A percentile compares a stretch with the other conserved stretches of the same genome.
Conservation (phyloP, 2,888 invertebrate species). For the Anodontia alba region DNA sequence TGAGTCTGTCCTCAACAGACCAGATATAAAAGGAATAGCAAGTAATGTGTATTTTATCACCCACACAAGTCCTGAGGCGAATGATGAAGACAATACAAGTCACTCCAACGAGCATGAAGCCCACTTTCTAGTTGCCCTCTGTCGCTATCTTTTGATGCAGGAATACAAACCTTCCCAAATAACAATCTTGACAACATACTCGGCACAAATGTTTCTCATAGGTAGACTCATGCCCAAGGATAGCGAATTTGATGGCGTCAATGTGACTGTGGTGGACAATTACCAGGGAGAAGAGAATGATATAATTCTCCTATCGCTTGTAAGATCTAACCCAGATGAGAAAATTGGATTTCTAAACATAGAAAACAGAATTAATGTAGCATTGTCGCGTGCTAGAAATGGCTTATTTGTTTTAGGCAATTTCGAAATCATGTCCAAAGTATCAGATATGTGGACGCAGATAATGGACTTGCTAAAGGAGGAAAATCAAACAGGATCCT, state of each 20-base stretch:
- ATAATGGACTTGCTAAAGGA: conserved; percentile 41
- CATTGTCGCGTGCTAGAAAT: conserved; percentile 80
- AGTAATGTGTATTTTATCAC: conserved; percentile 80
- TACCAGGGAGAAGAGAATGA: conserved; percentile 84
- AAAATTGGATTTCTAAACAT: conserved; percentile 78
- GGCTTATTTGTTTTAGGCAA: conserved; percentile 83
- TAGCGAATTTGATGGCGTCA: conserved; percentile 61
- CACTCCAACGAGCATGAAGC: conserved; percentile 81
- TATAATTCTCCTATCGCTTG: conserved; percentile 82
- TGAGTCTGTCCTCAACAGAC: conserved; percentile 66
- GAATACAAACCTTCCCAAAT: conserved; percentile 77
- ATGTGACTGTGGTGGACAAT: conserved; percentile 77
- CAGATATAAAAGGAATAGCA: conserved; percentile 73
- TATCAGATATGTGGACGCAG: conserved; percentile 47
- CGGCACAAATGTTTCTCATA: conserved; percentile 78
- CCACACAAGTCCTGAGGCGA: conserved; percentile 73
- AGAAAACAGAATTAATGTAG: conserved; percentile 82
- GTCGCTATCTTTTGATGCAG: conserved; percentile 79
- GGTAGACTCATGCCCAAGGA: conserved; percentile 70
- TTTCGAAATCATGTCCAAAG: conserved; percentile 50
- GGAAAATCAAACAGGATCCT: conserved; percentile 39
- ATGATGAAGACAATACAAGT: conserved; percentile 72
- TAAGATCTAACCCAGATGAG: conserved; percentile 74
- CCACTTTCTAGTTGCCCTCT: conserved; percentile 72
- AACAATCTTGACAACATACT: conserved; percentile 83